These are phyloP conservation scores for Ooceraea biroi DNA, from an alignment of 1,140 invertebrate genomes.

Conservation along the genomic window DNA sequence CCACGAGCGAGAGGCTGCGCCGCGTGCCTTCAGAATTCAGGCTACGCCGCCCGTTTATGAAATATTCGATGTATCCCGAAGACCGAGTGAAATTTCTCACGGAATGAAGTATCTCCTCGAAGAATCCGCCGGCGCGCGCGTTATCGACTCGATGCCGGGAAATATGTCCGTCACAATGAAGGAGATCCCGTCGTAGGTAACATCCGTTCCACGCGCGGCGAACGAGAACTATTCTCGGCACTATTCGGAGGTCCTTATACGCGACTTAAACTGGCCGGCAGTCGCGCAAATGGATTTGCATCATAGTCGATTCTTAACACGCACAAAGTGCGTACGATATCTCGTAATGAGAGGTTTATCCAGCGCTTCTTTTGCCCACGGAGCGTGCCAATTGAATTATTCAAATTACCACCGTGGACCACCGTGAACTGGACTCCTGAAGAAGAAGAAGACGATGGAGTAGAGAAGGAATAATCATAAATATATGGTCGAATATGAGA, in stretches of 20 bases:
- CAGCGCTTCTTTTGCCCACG: constrained; percentile 1
- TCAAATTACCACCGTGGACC: constrained; percentile 23
- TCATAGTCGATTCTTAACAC: constrained; percentile 44
- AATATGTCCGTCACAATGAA: constrained; percentile 34
- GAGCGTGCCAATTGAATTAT: constrained; percentile 44
- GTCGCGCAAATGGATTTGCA: constrained; percentile 34
- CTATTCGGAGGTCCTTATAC: too few species aligned
- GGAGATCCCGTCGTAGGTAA: constrained; percentile 9
- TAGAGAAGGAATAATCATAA: constrained; percentile 12
- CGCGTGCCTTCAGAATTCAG: constrained; percentile 74
- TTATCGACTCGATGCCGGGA: constrained; percentile 36
- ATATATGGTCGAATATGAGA: neutral
- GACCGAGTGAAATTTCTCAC: constrained; percentile 75
- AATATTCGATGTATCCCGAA: constrained; percentile 78
- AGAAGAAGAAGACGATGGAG: constrained; percentile 10
- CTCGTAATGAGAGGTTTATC: constrained; percentile 38
- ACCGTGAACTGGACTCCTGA: neutral
- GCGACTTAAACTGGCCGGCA: neutral
- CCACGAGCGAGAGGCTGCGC: constrained; percentile 1
- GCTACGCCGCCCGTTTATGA: constrained; percentile 75
- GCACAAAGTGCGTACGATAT: constrained; percentile 3
- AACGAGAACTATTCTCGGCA: neutral
- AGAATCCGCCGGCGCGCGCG: constrained; percentile 56
- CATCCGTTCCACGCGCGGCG: neutral
- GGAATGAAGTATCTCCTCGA: constrained; percentile 67